Evolutionary conservation across 2,113 vertebrate species (phyloP).

Genomic region (Microcebus murinus): DNA sequence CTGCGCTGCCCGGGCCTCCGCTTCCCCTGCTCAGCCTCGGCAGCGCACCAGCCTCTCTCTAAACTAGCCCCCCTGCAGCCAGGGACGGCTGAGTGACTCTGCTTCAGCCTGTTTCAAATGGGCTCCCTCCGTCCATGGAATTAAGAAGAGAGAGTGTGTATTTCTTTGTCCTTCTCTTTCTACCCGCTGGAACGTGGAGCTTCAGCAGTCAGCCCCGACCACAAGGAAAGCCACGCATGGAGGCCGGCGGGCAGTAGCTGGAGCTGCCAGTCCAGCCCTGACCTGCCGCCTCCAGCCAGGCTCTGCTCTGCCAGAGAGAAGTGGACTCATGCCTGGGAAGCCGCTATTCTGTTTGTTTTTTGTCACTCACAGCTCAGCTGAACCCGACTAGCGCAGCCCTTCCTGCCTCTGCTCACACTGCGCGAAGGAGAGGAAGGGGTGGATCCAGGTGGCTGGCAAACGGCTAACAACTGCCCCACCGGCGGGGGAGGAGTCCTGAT

Average conservation of each 20-base stretch:
- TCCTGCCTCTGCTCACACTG: not conserved
- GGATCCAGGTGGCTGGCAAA: not conserved
- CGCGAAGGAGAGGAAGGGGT: not conserved
- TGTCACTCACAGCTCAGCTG: not conserved
- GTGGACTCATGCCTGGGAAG: not conserved
- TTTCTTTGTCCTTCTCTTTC: not conserved
- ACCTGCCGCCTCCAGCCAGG: not conserved
- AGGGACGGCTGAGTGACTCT: not conserved
- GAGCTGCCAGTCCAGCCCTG: not conserved
- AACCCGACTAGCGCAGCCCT: not conserved
- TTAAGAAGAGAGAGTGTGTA: not conserved
- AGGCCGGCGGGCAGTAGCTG: not conserved
- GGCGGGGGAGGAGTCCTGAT: accelerated
- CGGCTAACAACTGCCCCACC: not conserved
- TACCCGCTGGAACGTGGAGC: not conserved
- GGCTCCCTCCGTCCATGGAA: not conserved
- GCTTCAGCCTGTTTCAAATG: not conserved
- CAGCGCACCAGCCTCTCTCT: not conserved
- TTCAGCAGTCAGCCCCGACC: not conserved
- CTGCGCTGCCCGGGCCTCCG: not conserved
- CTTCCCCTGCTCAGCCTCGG: not conserved
- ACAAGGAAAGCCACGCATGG: not conserved
- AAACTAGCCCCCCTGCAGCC: not conserved
- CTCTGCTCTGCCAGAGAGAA: not conserved
- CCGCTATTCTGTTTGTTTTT: not conserved